Evolutionary conservation across 2,797 vertebrate species (phyloP).

Genomic region (Numenius phaeopus): DNA sequence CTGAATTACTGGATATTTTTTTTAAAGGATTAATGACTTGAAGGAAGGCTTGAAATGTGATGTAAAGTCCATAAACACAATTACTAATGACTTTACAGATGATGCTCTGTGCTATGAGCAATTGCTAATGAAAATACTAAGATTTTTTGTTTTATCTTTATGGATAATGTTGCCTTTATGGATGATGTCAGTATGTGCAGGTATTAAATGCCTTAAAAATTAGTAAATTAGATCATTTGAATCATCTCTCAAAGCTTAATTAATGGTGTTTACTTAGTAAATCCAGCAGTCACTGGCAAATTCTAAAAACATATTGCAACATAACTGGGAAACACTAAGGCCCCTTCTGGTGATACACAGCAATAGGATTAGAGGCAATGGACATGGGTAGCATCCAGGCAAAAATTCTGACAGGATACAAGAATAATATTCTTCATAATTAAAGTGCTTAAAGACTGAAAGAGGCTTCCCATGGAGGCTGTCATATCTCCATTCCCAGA

Average conservation of each 20-base stretch:
- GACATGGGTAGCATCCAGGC: neutral
- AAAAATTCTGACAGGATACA: neutral
- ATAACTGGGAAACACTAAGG: neutral
- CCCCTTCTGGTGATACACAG: neutral
- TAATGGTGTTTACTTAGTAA: neutral
- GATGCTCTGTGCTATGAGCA: neutral
- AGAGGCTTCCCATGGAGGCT: neutral
- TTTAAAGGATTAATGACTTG: neutral
- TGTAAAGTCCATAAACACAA: neutral
- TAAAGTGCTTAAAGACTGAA: neutral
- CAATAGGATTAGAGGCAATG: neutral
- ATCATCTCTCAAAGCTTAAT: neutral
- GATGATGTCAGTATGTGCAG: neutral
- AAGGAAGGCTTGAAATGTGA: neutral
- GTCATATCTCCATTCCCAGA: neutral
- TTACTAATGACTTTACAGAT: neutral
- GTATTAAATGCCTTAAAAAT: neutral
- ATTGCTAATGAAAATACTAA: neutral
- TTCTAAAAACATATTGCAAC: neutral
- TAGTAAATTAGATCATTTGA: neutral
- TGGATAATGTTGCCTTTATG: neutral
- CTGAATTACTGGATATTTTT: neutral
- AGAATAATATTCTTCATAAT: neutral
- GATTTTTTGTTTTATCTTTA: neutral
- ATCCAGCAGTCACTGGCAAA: neutral